A percentile compares a stretch with the other conserved stretches of the same genome.
Evolutionary conservation across 2,113 vertebrate genomes (phyloP).

Genomic region (Myrmecophaga tridactyla): DNA sequence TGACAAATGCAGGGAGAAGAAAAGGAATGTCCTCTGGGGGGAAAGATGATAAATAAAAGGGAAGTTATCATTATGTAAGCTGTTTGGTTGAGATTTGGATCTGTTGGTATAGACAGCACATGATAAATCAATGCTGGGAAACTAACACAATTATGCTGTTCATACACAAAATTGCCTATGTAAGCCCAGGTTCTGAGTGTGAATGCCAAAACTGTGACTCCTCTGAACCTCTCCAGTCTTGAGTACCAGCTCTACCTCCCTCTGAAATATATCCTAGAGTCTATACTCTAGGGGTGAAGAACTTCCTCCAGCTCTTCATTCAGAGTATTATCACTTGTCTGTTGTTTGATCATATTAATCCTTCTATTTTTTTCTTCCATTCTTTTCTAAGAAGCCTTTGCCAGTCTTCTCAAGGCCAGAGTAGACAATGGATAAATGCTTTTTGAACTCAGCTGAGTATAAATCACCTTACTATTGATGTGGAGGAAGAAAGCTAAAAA

Average conservation of each 20-base stretch:
- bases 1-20: neutral
- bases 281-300: neutral
- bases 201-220: neutral
- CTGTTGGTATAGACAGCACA: neutral
- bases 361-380: neutral
- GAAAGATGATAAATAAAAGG: neutral
- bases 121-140: neutral
- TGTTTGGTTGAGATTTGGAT: neutral
- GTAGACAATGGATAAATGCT: neutral
- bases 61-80: neutral
- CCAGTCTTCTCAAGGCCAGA: neutral
- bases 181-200: no score
- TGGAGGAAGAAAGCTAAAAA: neutral
- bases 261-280: neutral
- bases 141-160: neutral
- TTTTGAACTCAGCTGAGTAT: neutral
- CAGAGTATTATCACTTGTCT: neutral
- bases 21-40: neutral
- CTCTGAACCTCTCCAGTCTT: neutral
- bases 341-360: neutral
- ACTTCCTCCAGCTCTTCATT: neutral
- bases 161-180: neutral
- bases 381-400: neutral
- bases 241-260: neutral
- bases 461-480: neutral